A percentile compares a stretch with the other conserved stretches of the same genome.
Conservation (phyloP, 2,113 vertebrate species). For the Xenopus laevis region DNA sequence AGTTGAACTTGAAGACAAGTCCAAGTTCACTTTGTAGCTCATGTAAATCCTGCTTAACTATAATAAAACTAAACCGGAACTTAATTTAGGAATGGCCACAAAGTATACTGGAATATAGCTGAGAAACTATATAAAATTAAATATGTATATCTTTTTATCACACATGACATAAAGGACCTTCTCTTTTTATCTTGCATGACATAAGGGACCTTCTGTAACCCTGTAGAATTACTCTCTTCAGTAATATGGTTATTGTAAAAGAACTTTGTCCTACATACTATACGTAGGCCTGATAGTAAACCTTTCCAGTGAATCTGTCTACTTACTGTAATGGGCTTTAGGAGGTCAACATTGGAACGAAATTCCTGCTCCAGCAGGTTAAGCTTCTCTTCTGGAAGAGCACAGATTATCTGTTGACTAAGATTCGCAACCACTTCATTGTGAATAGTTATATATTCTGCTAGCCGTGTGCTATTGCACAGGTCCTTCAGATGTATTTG, state of each 20-base stretch:
- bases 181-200: no score
- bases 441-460: constrained; percentile 67
- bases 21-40: no score
- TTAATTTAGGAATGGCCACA: no score
- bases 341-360: constrained; percentile 71
- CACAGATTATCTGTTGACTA: constrained; percentile 66
- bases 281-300: no score
- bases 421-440: constrained; percentile 48
- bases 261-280: neutral
- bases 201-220: no score
- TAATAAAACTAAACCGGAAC: no score
- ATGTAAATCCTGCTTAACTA: no score
- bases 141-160: neutral
- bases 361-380: constrained; percentile 64
- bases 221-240: no score
- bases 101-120: no score
- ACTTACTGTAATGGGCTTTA: constrained; percentile 76
- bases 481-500: constrained; percentile 70
- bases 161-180: no score
- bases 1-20: no score
- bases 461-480: constrained; percentile 65
- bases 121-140: neutral
- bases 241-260: neutral
- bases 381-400: constrained; percentile 62
- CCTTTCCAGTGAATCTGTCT: neutral